Evolutionary conservation across 2,797 vertebrate genomes (phyloP), one percentile per base, ranked within the genome.

Genomic region (Atherinosoma microstoma): DNA sequence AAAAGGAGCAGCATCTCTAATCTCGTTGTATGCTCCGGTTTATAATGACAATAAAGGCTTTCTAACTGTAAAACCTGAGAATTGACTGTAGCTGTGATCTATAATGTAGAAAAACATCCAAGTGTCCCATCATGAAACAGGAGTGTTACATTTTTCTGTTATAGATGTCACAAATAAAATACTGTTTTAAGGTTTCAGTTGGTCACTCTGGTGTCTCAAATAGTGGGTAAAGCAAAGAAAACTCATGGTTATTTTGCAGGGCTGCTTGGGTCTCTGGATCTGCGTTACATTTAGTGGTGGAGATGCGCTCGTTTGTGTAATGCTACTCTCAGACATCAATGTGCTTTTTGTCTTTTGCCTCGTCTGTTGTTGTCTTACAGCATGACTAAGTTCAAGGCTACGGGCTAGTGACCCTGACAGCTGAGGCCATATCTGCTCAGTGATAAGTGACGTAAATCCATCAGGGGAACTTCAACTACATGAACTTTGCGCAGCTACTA

Each of bases 371-470:
- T 40, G 13, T 42, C 29, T 45, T 40, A 24, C 22, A 24, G 54
- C 62, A 58, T 62, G 68, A 65, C 64, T 18, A 64, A 76, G 80
- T 79, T 84, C 81, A 89, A 87, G 83, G 82, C 62, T 71, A 59
- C 64, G 58, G 36, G 6, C 66, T 69, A 9, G 12, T 69, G 78
- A 74, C 66, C 64, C 53, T 73, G 68, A 60, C 5, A 8, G 27
- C 13, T 78, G 56, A 53, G 35, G 6, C 13, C 42, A 16, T 38
- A n/a, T 38, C 8, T 9, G n/a, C 18, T 20, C 36, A 15, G 42
- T 40, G 38, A 36, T 76, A 68, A 45, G 67, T 63, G 42, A 71
- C n/a, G 40, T 82, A 38, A 70, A 22, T 29, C 24, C 9, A 30
- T 32, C n/a, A 15, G 34, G 20, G 57, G 24, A 51, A 34, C 63